Conservation (phyloP, 2,113 vertebrate genomes). For the Mormoops blainvillei region DNA sequence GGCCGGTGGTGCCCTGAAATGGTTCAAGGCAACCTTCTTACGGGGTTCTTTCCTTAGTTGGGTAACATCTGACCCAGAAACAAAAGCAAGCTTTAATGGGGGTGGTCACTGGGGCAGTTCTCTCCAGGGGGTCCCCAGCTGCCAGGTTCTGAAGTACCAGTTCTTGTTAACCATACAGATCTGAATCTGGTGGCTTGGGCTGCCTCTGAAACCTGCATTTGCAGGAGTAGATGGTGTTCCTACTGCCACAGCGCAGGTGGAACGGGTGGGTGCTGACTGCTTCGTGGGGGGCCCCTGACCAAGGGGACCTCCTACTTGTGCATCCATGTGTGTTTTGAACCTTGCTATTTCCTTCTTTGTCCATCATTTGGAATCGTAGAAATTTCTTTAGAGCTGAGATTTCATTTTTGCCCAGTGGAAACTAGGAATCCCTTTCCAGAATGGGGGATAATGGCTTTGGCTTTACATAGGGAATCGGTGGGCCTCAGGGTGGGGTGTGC, state of each 20-base stretch:
- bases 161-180: not conserved
- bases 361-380: not conserved
- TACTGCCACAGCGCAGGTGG: not conserved
- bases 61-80: not conserved
- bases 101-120: too few species aligned
- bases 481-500: not conserved
- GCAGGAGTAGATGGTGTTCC: too few species aligned
- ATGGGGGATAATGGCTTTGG: not conserved
- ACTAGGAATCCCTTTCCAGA: not conserved
- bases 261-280: not conserved
- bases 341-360: not conserved
- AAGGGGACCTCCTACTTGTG: not conserved
- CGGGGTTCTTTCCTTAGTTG: not conserved
- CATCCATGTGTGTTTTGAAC: not conserved
- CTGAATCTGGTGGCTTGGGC: not conserved
- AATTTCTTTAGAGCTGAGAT: not conserved
- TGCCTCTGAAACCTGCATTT: not conserved
- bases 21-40: not conserved
- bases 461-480: not conserved
- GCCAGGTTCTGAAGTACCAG: not conserved
- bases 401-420: not conserved
- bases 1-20: not conserved
- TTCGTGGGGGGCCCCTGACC: not conserved
- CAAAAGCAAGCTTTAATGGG: not conserved
- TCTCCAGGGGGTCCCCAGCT: not conserved